Percentiles rank a stretch among this genome's conserved stretches.
These are phyloP conservation scores for Lycophotia porphyrea DNA, from an alignment of 2,888 invertebrate species.

Conservation along the genomic window DNA sequence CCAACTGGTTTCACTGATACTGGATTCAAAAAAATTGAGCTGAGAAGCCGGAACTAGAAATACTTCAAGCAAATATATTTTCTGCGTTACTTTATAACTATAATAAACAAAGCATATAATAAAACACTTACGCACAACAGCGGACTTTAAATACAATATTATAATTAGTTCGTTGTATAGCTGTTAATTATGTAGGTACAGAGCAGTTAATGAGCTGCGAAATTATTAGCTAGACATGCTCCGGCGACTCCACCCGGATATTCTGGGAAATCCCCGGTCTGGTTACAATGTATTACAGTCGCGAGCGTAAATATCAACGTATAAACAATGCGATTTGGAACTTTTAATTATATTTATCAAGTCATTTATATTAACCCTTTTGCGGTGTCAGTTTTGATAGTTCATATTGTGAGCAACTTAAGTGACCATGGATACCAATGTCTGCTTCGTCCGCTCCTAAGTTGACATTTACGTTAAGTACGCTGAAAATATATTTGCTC, in stretches of 20 bases:
- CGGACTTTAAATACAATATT: background rate
- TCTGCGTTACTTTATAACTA: background rate
- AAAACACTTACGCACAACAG: slow-evolving; percentile 1
- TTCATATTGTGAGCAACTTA: no score
- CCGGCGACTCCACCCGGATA: slow-evolving; percentile 6
- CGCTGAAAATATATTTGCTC: no score
- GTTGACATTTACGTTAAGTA: no score
- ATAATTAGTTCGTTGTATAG: slow-evolving; percentile 2
- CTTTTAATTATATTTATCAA: background rate
- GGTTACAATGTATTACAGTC: slow-evolving; percentile 1
- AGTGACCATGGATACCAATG: background rate
- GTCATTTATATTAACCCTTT: background rate
- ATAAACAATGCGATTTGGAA: background rate
- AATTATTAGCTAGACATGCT: slow-evolving; percentile 1
- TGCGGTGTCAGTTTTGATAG: background rate
- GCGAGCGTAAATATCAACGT: background rate
- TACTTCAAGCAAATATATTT: background rate
- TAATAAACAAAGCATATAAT: background rate
- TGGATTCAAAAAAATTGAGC: background rate
- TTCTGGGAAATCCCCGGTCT: background rate
- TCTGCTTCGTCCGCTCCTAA: background rate
- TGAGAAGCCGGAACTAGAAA: background rate
- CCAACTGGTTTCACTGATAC: no score
- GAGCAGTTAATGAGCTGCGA: slow-evolving; percentile 11
- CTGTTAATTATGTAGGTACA: background rate